Conservation (phyloP, 2,797 vertebrate genomes). For the Sebastes diploproa region DNA sequence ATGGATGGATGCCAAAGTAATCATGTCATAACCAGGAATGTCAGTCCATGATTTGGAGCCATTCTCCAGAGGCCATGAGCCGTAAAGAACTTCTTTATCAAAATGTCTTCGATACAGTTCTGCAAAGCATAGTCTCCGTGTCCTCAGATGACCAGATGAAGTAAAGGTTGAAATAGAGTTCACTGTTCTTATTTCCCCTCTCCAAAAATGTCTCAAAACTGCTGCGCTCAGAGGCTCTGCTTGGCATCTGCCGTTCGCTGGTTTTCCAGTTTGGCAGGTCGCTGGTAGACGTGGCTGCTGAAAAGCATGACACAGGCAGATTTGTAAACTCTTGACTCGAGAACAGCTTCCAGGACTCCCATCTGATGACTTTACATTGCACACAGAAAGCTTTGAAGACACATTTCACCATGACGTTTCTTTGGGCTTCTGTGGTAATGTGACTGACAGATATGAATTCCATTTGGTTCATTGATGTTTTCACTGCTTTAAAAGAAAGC, state of each 20-base stretch:
- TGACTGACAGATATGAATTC: conserved; percentile 34
- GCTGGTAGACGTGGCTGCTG: conserved; percentile 71
- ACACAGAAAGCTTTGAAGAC: conserved; percentile 35
- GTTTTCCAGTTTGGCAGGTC: conserved; percentile 68
- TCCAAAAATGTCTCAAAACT: conserved; percentile 5
- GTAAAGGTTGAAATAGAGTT: conserved; percentile 53
- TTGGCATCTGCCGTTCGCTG: conserved; percentile 53
- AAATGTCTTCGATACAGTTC: conserved; percentile 1
- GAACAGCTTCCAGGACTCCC: conserved; percentile 15
- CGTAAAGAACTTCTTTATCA: neutral
- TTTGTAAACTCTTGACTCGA: conserved; percentile 58
- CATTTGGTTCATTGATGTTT: conserved; percentile 34
- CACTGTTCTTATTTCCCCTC: conserved; percentile 24
- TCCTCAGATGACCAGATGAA: conserved; percentile 45
- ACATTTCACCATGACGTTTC: conserved; percentile 25
- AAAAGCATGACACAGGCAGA: conserved; percentile 70
- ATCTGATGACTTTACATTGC: conserved; percentile 50
- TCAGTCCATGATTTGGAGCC: conserved; percentile 7
- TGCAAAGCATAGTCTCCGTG: neutral
- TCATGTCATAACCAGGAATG: conserved; percentile 21
- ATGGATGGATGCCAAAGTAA: conserved; percentile 42
- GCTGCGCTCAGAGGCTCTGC: conserved; percentile 45
- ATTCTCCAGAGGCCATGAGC: conserved; percentile 7
- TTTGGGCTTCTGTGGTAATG: conserved; percentile 37
- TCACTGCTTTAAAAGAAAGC: neutral